Conservation (phyloP, 2,797 vertebrate genomes). For the Paedocypris micromegethes region DNA sequence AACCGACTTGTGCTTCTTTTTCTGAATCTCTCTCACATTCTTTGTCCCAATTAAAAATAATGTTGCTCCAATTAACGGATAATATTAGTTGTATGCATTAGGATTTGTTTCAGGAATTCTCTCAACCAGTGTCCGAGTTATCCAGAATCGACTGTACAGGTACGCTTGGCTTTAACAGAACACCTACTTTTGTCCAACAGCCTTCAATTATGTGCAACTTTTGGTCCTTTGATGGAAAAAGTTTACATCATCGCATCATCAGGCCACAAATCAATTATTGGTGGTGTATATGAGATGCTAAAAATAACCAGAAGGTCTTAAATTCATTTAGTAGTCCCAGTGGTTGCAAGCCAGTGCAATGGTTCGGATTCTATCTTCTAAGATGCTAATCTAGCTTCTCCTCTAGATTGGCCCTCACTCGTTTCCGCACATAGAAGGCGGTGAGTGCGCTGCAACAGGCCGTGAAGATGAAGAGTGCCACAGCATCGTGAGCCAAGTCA, state of each 20-base stretch:
- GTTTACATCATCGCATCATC: conserved; percentile 47
- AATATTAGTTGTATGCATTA: too few relatives aligned
- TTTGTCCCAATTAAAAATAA: too few relatives aligned
- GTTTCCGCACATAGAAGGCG: conserved; percentile 74
- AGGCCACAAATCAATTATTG: conserved; percentile 55
- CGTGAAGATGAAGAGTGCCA: conserved; percentile 80
- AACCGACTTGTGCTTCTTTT: too few relatives aligned
- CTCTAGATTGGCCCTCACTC: conserved; percentile 69
- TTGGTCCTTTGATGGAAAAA: too few relatives aligned
- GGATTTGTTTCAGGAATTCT: too few relatives aligned
- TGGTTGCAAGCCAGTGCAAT: conserved; percentile 37
- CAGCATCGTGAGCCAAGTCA: conserved; percentile 77
- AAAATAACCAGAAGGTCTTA: conserved; percentile 40
- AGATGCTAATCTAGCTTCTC: conserved; percentile 65
- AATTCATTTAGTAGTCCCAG: conserved; percentile 37
- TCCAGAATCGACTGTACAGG: too few relatives aligned
- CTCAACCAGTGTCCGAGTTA: too few relatives aligned
- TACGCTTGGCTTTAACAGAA: too few relatives aligned
- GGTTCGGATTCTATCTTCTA: conserved; percentile 24
- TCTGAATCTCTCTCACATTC: too few relatives aligned
- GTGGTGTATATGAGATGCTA: conserved; percentile 45
- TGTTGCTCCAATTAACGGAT: too few relatives aligned
- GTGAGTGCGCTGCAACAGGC: conserved; percentile 82
- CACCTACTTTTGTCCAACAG: too few relatives aligned
- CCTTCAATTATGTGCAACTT: too few relatives aligned